Conservation (phyloP, 1,140 invertebrate species). For the Drosophila kurseongensis region DNA sequence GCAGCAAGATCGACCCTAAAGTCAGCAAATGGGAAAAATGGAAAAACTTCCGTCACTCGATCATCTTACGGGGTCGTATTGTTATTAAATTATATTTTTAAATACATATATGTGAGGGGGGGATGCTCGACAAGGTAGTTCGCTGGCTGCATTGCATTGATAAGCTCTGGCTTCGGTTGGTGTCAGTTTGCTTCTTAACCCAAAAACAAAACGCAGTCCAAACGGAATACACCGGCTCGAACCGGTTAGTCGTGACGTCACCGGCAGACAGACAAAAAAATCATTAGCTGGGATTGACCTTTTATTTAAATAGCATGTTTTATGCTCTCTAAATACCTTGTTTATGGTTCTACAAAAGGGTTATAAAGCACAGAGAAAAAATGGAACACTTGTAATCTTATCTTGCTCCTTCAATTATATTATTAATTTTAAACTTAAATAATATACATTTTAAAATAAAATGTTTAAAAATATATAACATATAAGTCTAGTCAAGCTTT, state of each 20-base stretch:
- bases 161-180: constrained; percentile 40
- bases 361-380: background rate
- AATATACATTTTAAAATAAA: background rate
- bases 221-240: constrained; percentile 31
- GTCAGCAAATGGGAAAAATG: constrained; percentile 39
- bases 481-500: too few species aligned
- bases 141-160: constrained; percentile 56
- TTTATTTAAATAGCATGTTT: background rate
- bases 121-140: constrained; percentile 36
- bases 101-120: background rate
- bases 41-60: constrained; percentile 64
- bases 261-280: background rate
- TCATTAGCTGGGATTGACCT: constrained; percentile 7
- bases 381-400: too few species aligned
- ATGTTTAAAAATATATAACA: background rate
- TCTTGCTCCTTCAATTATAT: too few species aligned
- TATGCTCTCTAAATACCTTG: background rate
- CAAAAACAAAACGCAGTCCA: constrained; percentile 20
- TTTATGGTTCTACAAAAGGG: background rate
- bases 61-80: constrained; percentile 32
- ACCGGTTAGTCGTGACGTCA: constrained; percentile 45
- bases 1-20: constrained; percentile 10
- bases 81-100: background rate
- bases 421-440: too few species aligned
- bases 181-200: constrained; percentile 33